Evolutionary conservation across 2,113 vertebrate genomes (phyloP).

Genomic region (Callopanchax toddi): DNA sequence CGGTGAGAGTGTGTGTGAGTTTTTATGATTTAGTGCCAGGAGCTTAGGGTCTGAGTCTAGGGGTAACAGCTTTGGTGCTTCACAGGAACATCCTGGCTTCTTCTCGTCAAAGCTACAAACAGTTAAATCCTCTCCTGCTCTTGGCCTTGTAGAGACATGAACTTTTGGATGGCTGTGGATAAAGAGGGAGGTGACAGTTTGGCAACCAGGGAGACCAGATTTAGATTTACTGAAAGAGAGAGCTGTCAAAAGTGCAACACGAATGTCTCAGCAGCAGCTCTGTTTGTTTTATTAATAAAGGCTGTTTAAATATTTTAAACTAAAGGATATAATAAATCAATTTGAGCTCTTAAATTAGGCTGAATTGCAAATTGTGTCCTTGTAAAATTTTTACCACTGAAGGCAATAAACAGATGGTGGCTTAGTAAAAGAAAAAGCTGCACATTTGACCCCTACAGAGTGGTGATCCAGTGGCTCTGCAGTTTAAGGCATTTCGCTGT

Average conservation of each 20-base stretch:
- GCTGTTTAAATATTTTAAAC: slow-evolving; percentile 5
- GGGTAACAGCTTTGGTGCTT: slow-evolving; percentile 70
- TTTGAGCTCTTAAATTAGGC: neutral
- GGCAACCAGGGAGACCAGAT: slow-evolving; percentile 53
- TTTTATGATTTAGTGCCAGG: slow-evolving; percentile 44
- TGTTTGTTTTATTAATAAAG: slow-evolving; percentile 30
- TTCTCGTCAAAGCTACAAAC: slow-evolving; percentile 19
- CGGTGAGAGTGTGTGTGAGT: slow-evolving; percentile 18
- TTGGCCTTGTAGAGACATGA: slow-evolving; percentile 13
- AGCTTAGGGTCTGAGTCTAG: slow-evolving; percentile 34
- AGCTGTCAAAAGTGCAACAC: slow-evolving; percentile 42
- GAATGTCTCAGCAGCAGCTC: slow-evolving; percentile 55
- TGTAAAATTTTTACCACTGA: neutral
- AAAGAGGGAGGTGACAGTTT: slow-evolving; percentile 55
- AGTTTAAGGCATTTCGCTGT: neutral
- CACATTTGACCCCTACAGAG: neutral
- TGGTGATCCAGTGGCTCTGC: neutral
- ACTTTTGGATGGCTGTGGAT: slow-evolving; percentile 14
- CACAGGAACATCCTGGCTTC: slow-evolving; percentile 67
- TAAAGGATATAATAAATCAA: slow-evolving; percentile 1
- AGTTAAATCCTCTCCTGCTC: slow-evolving; percentile 17
- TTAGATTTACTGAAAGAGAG: slow-evolving; percentile 50
- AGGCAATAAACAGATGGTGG: neutral
- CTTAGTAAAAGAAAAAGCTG: slow-evolving; percentile 3
- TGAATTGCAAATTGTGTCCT: slow-evolving; percentile 2